phyloP scores from a whole-genome alignment of 1,140 invertebrate genomes.

The Schlechtendalia chinensis region DNA sequence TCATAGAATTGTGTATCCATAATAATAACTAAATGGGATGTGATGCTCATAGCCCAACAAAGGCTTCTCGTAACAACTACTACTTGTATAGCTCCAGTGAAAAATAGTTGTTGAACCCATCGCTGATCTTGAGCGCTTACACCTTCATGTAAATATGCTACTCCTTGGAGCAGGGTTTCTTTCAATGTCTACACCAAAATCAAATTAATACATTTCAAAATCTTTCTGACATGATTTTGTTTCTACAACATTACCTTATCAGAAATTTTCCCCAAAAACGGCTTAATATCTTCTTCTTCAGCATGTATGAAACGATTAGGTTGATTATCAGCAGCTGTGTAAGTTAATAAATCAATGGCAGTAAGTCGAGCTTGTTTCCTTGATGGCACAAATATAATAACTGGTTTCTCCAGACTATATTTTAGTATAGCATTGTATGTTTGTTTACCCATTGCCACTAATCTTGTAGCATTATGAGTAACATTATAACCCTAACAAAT shows the following conservation, averaged over 20 bases:
- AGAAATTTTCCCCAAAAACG: slow-evolving; percentile 80
- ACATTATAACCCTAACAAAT: slow-evolving; percentile 87
- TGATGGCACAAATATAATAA: slow-evolving; percentile 95
- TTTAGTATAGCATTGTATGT: slow-evolving; percentile 92
- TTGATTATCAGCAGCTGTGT: slow-evolving; percentile 83
- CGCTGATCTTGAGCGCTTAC: slow-evolving; percentile 77
- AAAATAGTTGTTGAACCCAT: slow-evolving; percentile 89
- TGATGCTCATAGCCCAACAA: slow-evolving; percentile 87
- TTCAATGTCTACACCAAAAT: slow-evolving; percentile 63
- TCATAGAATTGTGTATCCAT: slow-evolving; percentile 99
- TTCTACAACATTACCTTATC: slow-evolving; percentile 67
- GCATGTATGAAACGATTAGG: slow-evolving; percentile 86
- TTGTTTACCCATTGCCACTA: slow-evolving; percentile 96
- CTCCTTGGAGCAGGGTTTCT: slow-evolving; percentile 86
- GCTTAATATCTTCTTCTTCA: slow-evolving; percentile 79
- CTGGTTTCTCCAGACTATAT: slow-evolving; percentile 84
- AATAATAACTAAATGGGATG: slow-evolving; percentile 88
- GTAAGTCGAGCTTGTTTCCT: slow-evolving; percentile 89
- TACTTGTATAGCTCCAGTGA: slow-evolving; percentile 90
- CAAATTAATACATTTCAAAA: not conserved
- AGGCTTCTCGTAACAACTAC: slow-evolving; percentile 87
- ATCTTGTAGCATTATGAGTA: slow-evolving; percentile 90
- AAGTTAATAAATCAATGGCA: slow-evolving; percentile 92
- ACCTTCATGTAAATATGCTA: slow-evolving; percentile 97
- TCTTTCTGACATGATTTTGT: not conserved